Evolutionary conservation across 2,888 invertebrate genomes (phyloP), one percentile per base, ranked within the genome.

Genomic region (Acanthococcus lagerstroemiae): DNA sequence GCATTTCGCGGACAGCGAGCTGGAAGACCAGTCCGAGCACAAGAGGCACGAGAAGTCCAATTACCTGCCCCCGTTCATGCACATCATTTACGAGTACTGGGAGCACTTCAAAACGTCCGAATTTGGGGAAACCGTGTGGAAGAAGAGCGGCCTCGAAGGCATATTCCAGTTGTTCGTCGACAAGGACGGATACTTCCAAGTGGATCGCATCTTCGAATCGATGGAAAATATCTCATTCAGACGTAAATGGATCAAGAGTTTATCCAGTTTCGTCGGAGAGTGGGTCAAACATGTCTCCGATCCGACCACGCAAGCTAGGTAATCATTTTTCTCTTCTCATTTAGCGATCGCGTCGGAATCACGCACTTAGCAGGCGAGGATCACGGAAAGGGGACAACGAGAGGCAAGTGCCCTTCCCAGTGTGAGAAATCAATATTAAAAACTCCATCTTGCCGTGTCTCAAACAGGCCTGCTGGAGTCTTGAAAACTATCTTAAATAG

Each of bases 141-240:
- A 84, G 72, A 86, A 84, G 69, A 83, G 88, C 1, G 89, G 89
- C 0, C 77, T 88, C 17, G 83, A 84, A 70, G 82, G 81, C 55
- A 82, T 85, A 4, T 79, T 88, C 69, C 85, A 84, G 73, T 77
- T 79, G 22, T 90, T 90, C 69, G 68, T 70, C 24, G 72, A 72
- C 61, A 68, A 67, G 45, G 68, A 70, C 26, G 72, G 72, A 1
- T 70, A 70, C 46, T 71, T 73, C 63, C 67, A 85, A 73, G 87
- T 87, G 71, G 84, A 84, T 52, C 80, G 82, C 69, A 83, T 90
- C 72, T 81, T 88, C 71, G 86, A 85, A 72, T 84, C 86, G 71
- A 82, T 91, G 70, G 88, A 90, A 74, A 89, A 90, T 74, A 87
- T 86, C 67, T 83, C 85, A 55, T 86, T 89, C 72, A 82, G 90